Evolutionary conservation across 2,797 vertebrate genomes (phyloP).

Genomic region (Chlorospingus semifuscus): DNA sequence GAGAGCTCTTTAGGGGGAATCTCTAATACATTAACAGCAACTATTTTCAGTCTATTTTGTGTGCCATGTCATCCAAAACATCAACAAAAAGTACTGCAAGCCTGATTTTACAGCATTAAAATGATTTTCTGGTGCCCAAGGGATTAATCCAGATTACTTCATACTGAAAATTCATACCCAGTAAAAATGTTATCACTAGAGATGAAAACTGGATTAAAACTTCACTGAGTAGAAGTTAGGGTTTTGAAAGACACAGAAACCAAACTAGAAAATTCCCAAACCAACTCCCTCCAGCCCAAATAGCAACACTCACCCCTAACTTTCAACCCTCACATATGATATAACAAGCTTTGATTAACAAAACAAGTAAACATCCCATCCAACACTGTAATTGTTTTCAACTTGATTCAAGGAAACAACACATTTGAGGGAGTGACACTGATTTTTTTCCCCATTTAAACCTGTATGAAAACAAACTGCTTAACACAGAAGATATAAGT

Average conservation of each 20-base stretch:
- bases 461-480: background rate
- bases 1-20: background rate
- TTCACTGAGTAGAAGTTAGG: background rate
- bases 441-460: background rate
- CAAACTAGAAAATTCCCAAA: background rate
- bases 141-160: background rate
- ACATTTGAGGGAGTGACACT: background rate
- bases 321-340: background rate
- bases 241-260: background rate
- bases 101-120: background rate
- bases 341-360: background rate
- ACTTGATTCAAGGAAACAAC: background rate
- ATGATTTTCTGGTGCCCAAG: background rate
- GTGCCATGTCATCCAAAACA: background rate
- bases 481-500: background rate
- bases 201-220: background rate
- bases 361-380: background rate
- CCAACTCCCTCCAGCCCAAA: background rate
- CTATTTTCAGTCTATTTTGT: background rate
- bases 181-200: background rate
- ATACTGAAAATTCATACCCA: background rate
- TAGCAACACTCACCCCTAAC: background rate
- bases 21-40: background rate
- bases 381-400: background rate
- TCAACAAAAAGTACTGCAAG: background rate